phyloP scores from a whole-genome alignment of 2,113 vertebrate genomes.

The Arizona elegans region DNA sequence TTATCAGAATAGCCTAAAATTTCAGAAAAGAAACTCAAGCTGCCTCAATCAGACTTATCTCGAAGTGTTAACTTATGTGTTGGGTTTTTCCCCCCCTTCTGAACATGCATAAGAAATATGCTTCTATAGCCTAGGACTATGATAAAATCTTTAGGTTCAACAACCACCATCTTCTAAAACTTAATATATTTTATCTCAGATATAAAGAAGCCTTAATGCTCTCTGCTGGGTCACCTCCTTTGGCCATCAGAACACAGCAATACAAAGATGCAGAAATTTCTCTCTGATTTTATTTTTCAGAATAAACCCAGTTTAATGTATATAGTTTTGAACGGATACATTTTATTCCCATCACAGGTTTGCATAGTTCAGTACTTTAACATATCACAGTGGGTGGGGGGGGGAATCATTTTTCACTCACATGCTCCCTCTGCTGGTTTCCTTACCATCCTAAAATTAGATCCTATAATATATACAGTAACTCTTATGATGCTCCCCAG shows the following conservation, averaged over 20 bases:
- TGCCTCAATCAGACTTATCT: background rate
- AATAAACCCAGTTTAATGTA: background rate
- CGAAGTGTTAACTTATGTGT: background rate
- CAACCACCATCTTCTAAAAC: background rate
- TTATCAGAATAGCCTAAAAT: background rate
- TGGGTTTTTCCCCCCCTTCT: background rate
- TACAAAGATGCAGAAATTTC: background rate
- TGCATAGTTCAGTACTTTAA: background rate
- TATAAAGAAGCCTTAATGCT: background rate
- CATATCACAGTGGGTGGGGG: background rate
- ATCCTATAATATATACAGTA: background rate
- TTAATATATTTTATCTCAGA: background rate
- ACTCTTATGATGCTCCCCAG: background rate
- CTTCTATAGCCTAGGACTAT: background rate
- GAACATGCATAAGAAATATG: background rate
- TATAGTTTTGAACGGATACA: background rate
- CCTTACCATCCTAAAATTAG: background rate
- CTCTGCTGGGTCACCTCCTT: background rate
- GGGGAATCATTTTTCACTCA: background rate
- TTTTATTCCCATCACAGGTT: background rate
- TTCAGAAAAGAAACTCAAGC: background rate
- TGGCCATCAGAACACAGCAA: background rate
- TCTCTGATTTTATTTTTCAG: background rate
- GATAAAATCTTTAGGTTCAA: background rate
- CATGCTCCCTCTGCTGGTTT: slow-evolving; percentile 19